phyloP scores from a whole-genome alignment of 2,888 invertebrate genomes.

The Julus scanicus region DNA sequence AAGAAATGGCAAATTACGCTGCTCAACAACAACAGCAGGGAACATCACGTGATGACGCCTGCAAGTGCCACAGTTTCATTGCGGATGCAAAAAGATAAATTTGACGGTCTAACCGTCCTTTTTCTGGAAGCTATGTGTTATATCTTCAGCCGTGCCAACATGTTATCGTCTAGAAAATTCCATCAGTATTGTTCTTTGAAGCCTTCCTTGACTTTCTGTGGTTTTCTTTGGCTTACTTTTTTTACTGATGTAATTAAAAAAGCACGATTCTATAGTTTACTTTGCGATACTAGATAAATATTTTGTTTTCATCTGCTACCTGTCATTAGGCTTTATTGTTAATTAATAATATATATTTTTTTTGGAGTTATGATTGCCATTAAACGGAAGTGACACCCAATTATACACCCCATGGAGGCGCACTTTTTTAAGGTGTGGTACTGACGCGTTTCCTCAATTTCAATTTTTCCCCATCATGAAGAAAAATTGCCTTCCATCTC shows the following conservation, averaged over 20 bases:
- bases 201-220: no score
- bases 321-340: neutral
- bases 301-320: neutral
- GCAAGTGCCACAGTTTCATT: no score
- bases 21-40: no score
- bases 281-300: neutral
- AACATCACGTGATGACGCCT: no score
- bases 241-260: neutral
- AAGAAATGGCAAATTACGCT: no score
- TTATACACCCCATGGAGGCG: neutral
- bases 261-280: neutral
- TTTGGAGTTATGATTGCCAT: neutral
- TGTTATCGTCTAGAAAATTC: no score
- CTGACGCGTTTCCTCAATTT: neutral
- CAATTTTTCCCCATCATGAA: neutral
- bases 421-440: conserved; percentile 1
- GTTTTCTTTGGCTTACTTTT: no score
- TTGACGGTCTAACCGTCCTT: no score
- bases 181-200: no score
- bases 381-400: conserved; percentile 21
- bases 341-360: neutral
- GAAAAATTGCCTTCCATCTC: neutral
- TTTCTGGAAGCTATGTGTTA: no score
- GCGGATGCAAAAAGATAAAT: no score
- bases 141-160: no score